Base-by-base conservation (phyloP, 2,888 invertebrate genomes). In the Margaritifera margaritifera region DNA sequence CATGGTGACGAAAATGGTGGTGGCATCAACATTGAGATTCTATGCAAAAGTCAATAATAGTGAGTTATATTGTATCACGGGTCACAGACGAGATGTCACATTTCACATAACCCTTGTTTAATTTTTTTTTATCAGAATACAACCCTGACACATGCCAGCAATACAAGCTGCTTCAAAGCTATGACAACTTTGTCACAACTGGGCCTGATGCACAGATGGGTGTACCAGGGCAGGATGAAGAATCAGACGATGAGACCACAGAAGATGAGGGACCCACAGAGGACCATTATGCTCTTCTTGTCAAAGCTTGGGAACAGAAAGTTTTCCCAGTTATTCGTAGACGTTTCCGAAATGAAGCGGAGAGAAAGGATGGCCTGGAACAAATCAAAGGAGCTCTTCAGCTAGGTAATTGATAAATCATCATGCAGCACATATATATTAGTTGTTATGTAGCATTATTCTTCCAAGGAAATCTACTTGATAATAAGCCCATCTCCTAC, bases 271-370 rank as follows among this genome's bases (percentile, higher is more conserved):
- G 83, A 22, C 76, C 77, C 3, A 76, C 80, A 19, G 88, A 89
- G 73, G 89, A 89, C 68, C 86, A 89, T 76, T 87, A 90, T 67
- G 86, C 87, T 1, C 80, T 90, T 57, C 83, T 90, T 1, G 89
- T 90, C 52, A 89, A 88, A 74, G 89, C 90, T 4, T 90, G 90
- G 90, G 90, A 90, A 74, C 88, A 88, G 77, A 87, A 88, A 69
- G 90, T 90, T 50, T 89, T 89, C 76, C 89, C 90, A 42, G 84
- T 88, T 56, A 90, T 90, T 61, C 71, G 89, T 18, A 70, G 90
- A 25, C 72, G 90, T 50, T 90, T 90, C 77, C 79, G 90, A 31
- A 90, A 90, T 75, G 90, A 90, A 71, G 87, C 88, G 4, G 90
- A 90, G 75, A 78, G 90, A 50, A 88, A 89, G 69, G 90, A 90